Evolutionary conservation across 2,113 vertebrate species (phyloP), one percentile per base, ranked within the genome.

Genomic region (Scopus umbretta): DNA sequence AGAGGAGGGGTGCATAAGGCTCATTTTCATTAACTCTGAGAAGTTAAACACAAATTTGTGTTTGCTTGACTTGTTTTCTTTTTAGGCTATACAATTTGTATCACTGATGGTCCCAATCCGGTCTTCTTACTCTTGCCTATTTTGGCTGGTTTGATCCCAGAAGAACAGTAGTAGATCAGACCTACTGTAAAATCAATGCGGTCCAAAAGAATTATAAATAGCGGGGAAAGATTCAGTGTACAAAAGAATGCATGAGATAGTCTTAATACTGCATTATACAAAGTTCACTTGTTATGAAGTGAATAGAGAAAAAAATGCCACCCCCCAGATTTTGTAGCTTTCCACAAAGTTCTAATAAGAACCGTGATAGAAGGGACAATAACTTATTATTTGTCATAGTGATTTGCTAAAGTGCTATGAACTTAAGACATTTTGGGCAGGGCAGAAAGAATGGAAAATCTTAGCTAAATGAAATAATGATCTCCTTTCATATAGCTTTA

Each of bases 391-490:
- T 80, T 3, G 20, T 47, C 47, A 52, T 40, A 95, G 63, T 52
- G 73, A 70, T 81, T 84, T 94, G 82, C 92, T 92, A 90, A 90
- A 97, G 63, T 71, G 47, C 83, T 93, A 68, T 94, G 96, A 97
- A 97, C 92, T 98, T 92, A 38, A 94, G 97, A 94, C 85, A 97
- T 96, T 97, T 97, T 89, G 88, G 91, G 86, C 89, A 96, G 63
- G 47, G 62, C 68, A 93, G n/a, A 90, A 94, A 94, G 80, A 86
- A 92, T 68, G 94, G 96, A 95, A 98, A 97, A 97, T 95, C 80
- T 94, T 68, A 79, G 94, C 72, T 94, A 86, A 94, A 92, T 82
- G 86, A 96, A 97, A 98, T 95, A 98, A 98, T 94, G 86, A 96
- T 43, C 81, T 95, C 72, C 96, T 97, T 98, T 98, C 97, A 98